Conservation (phyloP, 2,113 vertebrate species). For the Microcebus ravelobensis region DNA sequence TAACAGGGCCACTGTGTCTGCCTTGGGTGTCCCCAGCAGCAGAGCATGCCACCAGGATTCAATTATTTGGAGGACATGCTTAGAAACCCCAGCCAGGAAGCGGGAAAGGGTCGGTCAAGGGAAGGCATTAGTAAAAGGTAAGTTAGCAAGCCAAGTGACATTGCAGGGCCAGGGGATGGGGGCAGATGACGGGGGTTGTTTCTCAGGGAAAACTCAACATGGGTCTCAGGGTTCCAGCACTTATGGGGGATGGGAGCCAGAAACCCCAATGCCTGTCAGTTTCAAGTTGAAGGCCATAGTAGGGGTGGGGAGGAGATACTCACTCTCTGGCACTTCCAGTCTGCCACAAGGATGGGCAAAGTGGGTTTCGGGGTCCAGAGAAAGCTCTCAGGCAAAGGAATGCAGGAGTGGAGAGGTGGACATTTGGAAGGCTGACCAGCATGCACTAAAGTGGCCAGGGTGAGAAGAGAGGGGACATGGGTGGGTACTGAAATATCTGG, state of each 20-base stretch:
- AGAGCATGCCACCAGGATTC: neutral
- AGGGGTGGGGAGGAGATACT: neutral
- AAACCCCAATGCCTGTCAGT: neutral
- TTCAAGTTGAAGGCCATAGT: neutral
- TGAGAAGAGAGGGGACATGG: fast-evolving
- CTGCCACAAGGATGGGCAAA: neutral
- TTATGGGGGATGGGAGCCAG: neutral
- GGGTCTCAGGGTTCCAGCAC: neutral
- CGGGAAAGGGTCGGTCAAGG: neutral
- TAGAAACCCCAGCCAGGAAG: neutral
- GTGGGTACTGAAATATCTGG: neutral
- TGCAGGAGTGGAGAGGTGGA: neutral
- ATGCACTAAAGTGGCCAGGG: neutral
- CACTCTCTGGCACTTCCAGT: neutral
- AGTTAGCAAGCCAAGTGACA: too few relatives aligned
- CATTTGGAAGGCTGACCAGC: neutral
- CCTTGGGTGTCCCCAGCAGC: neutral
- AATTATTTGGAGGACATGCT: neutral
- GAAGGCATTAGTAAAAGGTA: neutral
- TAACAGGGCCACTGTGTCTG: neutral
- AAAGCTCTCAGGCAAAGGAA: neutral
- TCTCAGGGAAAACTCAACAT: neutral
- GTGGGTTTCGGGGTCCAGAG: neutral
- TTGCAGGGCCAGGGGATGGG: too few relatives aligned
- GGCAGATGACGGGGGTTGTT: too few relatives aligned